A percentile compares a stretch with the other conserved stretches of the same genome.
Conservation (phyloP, 2,797 vertebrate genomes). For the Pogoniulus pusillus region DNA sequence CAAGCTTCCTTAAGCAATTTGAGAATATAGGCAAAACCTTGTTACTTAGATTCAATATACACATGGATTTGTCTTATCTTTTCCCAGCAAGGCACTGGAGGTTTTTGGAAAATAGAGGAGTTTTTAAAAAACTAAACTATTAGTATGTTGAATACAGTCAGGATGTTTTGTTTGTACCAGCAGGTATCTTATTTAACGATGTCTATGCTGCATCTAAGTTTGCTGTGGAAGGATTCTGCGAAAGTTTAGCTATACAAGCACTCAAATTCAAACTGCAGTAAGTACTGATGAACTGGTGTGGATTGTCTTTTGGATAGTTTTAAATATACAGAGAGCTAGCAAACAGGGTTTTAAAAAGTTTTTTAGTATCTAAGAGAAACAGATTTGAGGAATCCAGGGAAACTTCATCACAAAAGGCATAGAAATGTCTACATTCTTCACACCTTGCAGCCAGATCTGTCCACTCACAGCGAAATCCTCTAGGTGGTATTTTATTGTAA, state of each 20-base stretch:
- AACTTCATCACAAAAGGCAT: background rate
- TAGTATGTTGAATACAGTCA: background rate
- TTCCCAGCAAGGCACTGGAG: background rate
- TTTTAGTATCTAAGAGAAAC: background rate
- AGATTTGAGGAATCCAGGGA: background rate
- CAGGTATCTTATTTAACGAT: slow-evolving; percentile 87
- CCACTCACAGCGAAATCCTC: background rate
- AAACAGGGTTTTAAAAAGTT: background rate
- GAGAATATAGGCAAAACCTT: background rate
- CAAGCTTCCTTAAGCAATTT: background rate
- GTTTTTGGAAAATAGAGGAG: background rate
- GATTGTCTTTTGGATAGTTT: background rate
- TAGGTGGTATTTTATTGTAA: background rate
- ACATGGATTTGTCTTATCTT: background rate
- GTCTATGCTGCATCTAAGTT: slow-evolving; percentile 90
- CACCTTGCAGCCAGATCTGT: background rate
- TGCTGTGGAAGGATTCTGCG: slow-evolving; percentile 89
- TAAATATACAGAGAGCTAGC: background rate
- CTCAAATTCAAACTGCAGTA: slow-evolving; percentile 88
- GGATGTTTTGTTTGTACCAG: slow-evolving; percentile 16
- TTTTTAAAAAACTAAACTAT: background rate
- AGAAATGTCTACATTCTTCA: background rate
- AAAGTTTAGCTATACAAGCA: slow-evolving; percentile 87
- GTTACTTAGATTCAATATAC: background rate
- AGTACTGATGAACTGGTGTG: slow-evolving; percentile 59